Conservation (phyloP, 2,113 vertebrate genomes). For the Lasiurus borealis region DNA sequence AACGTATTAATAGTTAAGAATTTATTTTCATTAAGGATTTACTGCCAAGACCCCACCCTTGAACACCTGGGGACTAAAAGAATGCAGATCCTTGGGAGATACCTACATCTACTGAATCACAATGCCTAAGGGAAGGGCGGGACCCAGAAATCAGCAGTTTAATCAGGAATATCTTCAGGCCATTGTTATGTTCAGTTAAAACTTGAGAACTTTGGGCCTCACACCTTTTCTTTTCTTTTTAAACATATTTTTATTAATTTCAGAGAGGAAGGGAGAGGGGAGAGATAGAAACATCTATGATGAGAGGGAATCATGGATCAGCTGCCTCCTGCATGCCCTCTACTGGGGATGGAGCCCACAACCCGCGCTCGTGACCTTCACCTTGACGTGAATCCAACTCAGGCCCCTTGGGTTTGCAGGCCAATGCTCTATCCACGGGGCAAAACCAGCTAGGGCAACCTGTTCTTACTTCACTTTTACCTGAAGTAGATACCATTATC, state of each 20-base stretch:
- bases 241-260: too few relatives aligned
- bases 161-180: neutral
- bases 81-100: neutral
- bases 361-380: too few relatives aligned
- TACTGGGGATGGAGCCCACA: too few relatives aligned
- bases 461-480: neutral
- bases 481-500: neutral
- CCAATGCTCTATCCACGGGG: too few relatives aligned
- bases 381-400: too few relatives aligned
- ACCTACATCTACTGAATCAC: neutral
- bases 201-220: neutral
- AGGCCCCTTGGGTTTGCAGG: too few relatives aligned
- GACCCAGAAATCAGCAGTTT: constrained; percentile 33
- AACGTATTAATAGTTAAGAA: neutral
- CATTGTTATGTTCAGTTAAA: constrained; percentile 49
- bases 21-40: neutral
- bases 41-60: neutral
- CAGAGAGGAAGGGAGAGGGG: too few relatives aligned
- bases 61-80: neutral
- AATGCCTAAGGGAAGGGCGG: constrained; percentile 3
- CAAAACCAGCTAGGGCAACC: too few relatives aligned
- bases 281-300: too few relatives aligned
- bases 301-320: too few relatives aligned
- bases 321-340: too few relatives aligned
- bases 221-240: neutral